Base-by-base conservation (phyloP, 2,113 vertebrate species). In the Pao palembangensis region DNA sequence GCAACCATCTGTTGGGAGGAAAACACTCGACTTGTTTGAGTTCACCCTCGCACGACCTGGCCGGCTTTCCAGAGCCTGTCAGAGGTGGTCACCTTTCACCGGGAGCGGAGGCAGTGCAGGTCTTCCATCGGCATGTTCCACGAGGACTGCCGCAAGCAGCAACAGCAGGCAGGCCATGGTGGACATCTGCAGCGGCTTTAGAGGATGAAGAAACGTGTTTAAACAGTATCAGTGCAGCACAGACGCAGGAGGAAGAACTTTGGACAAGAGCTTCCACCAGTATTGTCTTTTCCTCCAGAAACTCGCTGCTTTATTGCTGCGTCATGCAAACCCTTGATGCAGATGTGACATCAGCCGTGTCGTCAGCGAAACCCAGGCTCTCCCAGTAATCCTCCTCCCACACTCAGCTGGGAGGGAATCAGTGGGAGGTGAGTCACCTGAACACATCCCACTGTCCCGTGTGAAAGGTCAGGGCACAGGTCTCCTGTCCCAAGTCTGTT, bases 1-100 rank as follows among this genome's bases (percentile, higher is more conserved):
- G 65, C 91, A 92, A 38, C 81, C 80, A 0, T 69, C 91, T 90
- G 66, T 15, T 3, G 38, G 13, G 28, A 28, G 51, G 42, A 69
- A 15, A 19, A 13, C 15, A n/a, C 15, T 7, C 3, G 17, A 2
- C 18, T 49, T 49, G 6, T 11, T n/a, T 2, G n/a, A n/a, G 6
- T n/a, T 18, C 47, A 3, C 18, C 8, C n/a, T 18, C 2, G 51
- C n/a, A 48, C n/a, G 5, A 2, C 34, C 34, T 1, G 34, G 8
- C 3, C 8, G 34, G 28, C 6, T 31, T 8, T 31, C 1, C 28
- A 2, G 1, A 44, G 16, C 43, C 13, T 48, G 46, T 48, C n/a
- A 49, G 17, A 14, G 8, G 51, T 2, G 3, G 23, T 81, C 48
- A 87, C 89, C 84, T 82, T 72, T 65, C 20, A 65, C 42, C 1